Conservation (phyloP, 1,140 invertebrate species). For the Drosophila eugracilis region DNA sequence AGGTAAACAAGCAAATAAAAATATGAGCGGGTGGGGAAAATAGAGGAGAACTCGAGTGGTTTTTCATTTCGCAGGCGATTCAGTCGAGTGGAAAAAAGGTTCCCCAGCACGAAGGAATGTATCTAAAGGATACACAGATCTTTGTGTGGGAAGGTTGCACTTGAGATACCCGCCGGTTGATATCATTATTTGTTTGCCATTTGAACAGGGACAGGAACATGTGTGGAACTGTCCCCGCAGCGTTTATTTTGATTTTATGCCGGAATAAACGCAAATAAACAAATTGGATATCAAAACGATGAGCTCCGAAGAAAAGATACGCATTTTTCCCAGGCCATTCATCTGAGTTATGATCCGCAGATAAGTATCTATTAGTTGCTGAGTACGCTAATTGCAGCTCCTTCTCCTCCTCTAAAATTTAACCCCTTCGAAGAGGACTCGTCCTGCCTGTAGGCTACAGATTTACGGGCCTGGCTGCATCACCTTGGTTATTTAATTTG, state of each 20-base stretch:
- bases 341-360: slow-evolving; percentile 42
- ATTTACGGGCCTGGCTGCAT: slow-evolving; percentile 57
- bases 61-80: slow-evolving; percentile 62
- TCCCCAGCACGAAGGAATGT: slow-evolving; percentile 43
- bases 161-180: slow-evolving; percentile 42
- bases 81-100: slow-evolving; percentile 77
- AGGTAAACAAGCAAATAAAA: slow-evolving; percentile 48
- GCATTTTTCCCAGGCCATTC: slow-evolving; percentile 43
- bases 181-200: slow-evolving; percentile 81
- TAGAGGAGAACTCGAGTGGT: slow-evolving; percentile 44
- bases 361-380: slow-evolving; percentile 71
- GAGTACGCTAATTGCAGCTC: slow-evolving; percentile 58
- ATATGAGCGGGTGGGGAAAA: slow-evolving; percentile 5
- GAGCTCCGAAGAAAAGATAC: slow-evolving; percentile 4
- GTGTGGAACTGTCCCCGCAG: slow-evolving; percentile 69
- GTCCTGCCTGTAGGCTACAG: slow-evolving; percentile 26
- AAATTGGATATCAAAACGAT: slow-evolving; percentile 69
- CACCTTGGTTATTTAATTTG: slow-evolving; percentile 83
- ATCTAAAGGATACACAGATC: slow-evolving; percentile 61
- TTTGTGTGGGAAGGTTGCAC: slow-evolving; percentile 69
- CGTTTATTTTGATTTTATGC: slow-evolving; percentile 64
- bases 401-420: not conserved
- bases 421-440: slow-evolving; percentile 39
- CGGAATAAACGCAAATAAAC: slow-evolving; percentile 74
- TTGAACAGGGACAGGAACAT: slow-evolving; percentile 46